Conservation (phyloP, 1,140 invertebrate genomes). For the Heliconius nattereri region DNA sequence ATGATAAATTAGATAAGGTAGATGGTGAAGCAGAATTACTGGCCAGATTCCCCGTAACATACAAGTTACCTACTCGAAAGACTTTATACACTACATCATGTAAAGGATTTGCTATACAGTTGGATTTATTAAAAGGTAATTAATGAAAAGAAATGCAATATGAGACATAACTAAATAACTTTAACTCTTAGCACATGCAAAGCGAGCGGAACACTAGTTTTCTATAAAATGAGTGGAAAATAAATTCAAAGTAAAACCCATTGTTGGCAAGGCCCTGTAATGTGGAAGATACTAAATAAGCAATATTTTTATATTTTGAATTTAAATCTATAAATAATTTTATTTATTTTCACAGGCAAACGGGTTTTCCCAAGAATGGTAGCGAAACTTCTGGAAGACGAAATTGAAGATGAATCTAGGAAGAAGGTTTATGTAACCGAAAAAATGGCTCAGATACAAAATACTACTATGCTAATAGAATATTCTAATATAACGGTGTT, state of each 20-base stretch:
- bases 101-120: slow-evolving; percentile 46
- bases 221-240: too few relatives aligned
- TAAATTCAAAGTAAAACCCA: too few relatives aligned
- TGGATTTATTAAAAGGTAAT: slow-evolving; percentile 54
- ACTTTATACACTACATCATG: slow-evolving; percentile 41
- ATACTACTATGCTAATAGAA: slow-evolving; percentile 44
- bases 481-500: slow-evolving; percentile 63
- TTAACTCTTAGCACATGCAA: too few relatives aligned
- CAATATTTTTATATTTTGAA: too few relatives aligned
- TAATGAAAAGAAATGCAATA: not conserved
- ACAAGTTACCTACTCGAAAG: slow-evolving; percentile 47
- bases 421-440: slow-evolving; percentile 55
- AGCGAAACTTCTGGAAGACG: slow-evolving; percentile 50
- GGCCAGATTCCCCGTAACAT: slow-evolving; percentile 39
- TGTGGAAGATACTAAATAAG: too few relatives aligned
- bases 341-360: slow-evolving; percentile 50
- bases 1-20: slow-evolving; percentile 23
- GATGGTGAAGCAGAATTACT: slow-evolving; percentile 50
- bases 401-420: slow-evolving; percentile 41
- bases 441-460: slow-evolving; percentile 61
- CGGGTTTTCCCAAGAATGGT: slow-evolving; percentile 53
- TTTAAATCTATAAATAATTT: not conserved
- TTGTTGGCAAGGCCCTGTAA: too few relatives aligned
- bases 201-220: too few relatives aligned
- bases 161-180: too few relatives aligned